phyloP scores from a whole-genome alignment of 2,113 vertebrate genomes.

The Erythrocercus mccallii region DNA sequence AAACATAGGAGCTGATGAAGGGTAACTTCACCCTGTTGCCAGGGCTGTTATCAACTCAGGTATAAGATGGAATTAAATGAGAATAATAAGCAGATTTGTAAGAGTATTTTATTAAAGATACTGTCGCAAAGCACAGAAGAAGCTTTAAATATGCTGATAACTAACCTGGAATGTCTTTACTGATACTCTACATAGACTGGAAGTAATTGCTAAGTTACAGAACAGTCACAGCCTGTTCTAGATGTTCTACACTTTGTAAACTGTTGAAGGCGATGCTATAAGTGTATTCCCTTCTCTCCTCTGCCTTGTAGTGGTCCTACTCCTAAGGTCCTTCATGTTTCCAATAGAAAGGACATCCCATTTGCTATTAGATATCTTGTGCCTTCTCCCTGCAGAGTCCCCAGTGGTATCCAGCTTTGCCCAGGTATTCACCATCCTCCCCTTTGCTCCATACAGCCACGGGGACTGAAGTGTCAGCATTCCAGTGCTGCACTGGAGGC shows the following conservation, averaged over 20 bases:
- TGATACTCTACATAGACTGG: conserved; percentile 33
- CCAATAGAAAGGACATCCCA: not conserved
- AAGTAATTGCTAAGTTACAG: conserved; percentile 52
- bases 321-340: not conserved
- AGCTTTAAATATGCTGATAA: conserved; percentile 51
- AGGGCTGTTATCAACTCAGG: not conserved
- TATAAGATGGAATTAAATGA: conserved; percentile 48
- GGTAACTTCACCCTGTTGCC: not conserved
- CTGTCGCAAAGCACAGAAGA: conserved; percentile 47
- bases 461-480: not conserved
- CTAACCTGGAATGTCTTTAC: conserved; percentile 31
- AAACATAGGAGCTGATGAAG: not conserved
- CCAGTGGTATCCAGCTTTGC: not conserved
- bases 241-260: not conserved
- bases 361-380: not conserved
- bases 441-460: not conserved
- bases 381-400: not conserved
- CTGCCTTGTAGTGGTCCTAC: not conserved
- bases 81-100: conserved; percentile 56
- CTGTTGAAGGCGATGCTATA: not conserved
- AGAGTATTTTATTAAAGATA: conserved; percentile 64
- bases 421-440: not conserved
- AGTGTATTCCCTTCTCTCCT: not conserved
- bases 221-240: conserved; percentile 60
- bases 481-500: not conserved